Conservation (phyloP, 2,888 invertebrate genomes). For the Tuberolachnus salignus region DNA sequence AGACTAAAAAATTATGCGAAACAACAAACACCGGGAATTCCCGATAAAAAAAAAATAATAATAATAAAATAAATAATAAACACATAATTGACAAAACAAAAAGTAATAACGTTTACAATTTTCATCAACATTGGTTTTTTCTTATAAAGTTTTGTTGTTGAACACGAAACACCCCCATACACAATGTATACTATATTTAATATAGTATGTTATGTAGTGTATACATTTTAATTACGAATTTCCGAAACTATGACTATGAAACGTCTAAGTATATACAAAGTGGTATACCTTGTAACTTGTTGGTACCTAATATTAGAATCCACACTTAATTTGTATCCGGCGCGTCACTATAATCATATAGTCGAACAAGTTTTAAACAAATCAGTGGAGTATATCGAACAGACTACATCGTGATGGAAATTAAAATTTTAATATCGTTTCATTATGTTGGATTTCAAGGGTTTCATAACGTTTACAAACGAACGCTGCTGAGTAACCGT, state of each 20-base stretch:
- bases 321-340: neutral
- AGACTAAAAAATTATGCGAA: too few relatives aligned
- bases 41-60: too few relatives aligned
- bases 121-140: too few relatives aligned
- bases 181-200: too few relatives aligned
- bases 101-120: too few relatives aligned
- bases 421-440: slow-evolving; percentile 16
- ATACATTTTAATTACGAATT: slow-evolving; percentile 12
- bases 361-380: slow-evolving; percentile 9
- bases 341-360: neutral
- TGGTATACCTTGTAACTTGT: neutral
- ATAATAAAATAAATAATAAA: too few relatives aligned
- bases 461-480: neutral
- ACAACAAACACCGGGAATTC: too few relatives aligned
- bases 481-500: neutral
- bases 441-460: neutral
- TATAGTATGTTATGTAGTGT: too few relatives aligned
- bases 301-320: slow-evolving; percentile 5
- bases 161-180: too few relatives aligned
- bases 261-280: neutral
- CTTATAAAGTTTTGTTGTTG: too few relatives aligned
- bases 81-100: too few relatives aligned
- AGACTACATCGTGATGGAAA: neutral
- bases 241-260: neutral
- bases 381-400: neutral